phyloP scores from a whole-genome alignment of 2,797 vertebrate species.

The Mionectes olivaceus region DNA sequence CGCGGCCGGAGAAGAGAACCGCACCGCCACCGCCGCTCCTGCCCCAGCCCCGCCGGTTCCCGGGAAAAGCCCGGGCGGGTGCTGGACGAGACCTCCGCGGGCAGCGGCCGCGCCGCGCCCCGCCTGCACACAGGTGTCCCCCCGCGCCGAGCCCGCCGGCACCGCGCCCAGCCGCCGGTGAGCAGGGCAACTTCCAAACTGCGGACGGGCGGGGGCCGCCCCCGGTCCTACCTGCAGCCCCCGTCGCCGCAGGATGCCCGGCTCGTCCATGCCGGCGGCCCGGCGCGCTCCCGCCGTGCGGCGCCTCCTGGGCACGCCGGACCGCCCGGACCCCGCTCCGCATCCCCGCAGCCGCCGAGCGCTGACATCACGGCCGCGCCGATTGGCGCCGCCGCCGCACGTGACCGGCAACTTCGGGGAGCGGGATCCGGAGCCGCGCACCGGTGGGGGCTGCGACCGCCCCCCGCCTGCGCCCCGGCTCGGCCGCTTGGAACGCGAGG shows the following conservation, averaged over 20 bases:
- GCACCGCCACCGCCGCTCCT: background rate
- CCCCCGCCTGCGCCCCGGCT: constrained; percentile 23
- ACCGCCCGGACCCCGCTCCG: constrained; percentile 82
- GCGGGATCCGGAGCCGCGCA: background rate
- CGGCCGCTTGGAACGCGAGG: constrained; percentile 82
- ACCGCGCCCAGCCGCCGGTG: background rate
- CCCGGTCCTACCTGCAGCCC: constrained; percentile 91
- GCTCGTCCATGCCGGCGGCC: constrained; percentile 88
- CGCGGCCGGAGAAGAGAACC: background rate
- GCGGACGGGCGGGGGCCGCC: background rate
- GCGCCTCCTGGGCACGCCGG: constrained; percentile 83
- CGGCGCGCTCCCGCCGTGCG: constrained; percentile 76
- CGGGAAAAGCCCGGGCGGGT: background rate
- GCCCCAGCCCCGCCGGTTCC: background rate
- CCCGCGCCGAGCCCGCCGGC: background rate
- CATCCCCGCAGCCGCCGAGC: constrained; percentile 90
- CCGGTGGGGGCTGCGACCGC: no score
- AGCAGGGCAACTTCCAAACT: background rate
- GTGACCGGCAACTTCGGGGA: constrained; percentile 91
- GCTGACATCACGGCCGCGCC: constrained; percentile 93
- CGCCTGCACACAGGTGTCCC: background rate
- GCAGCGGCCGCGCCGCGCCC: background rate
- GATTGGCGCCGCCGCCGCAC: constrained; percentile 92
- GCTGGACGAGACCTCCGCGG: background rate
- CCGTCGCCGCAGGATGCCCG: constrained; percentile 91